Base-by-base conservation (phyloP, 2,113 vertebrate genomes). In the Ailurus styani region DNA sequence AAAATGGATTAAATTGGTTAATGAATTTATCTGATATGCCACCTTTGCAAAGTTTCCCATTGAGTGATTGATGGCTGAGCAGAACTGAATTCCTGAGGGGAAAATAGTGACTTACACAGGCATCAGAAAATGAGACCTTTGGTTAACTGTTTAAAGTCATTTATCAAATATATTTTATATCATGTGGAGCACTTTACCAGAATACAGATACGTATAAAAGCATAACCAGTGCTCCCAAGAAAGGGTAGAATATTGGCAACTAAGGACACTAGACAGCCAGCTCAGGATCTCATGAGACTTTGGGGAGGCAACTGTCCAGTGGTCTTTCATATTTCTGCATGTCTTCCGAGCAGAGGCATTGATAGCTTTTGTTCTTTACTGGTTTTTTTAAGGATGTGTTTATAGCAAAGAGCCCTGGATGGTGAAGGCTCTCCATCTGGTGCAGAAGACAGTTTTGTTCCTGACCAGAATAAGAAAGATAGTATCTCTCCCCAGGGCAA, bases 81-180 rank as follows among this genome's bases (percentile, higher is more conserved):
- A 93, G 87, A 96, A n/a, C 55, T 40, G 70, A 97, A 95, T 82
- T 89, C 17, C 40, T 95, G 55, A 93, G 40, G 68, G 34, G 84
- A 90, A 98, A 89, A 82, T 57, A 97, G 66, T 79, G 66, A 91
- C 54, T 98, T 90, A 84, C 77, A 42, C 37, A 21, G 88, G 23
- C 4, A 9, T 88, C 66, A 92, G 78, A 84, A 82, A 68, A 81
- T 87, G 6, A 1, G 0, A 18, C n/a, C n/a, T 97, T 95, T 86
- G 73, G 89, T 93, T 96, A 97, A 97, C 93, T 97, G 86, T 94
- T 95, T 85, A 77, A 96, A 96, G 55, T 75, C 40, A 95, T 68
- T 96, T 93, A 91, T 64, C 62, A 42, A 42, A 89, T 60, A 68
- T 66, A 23, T 34, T 83, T 8, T 11, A 77, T 81, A 37, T 75